Evolutionary conservation across 2,888 invertebrate species (phyloP), one percentile per base, ranked within the genome.

Genomic region (Dicranocentrus wangi): DNA sequence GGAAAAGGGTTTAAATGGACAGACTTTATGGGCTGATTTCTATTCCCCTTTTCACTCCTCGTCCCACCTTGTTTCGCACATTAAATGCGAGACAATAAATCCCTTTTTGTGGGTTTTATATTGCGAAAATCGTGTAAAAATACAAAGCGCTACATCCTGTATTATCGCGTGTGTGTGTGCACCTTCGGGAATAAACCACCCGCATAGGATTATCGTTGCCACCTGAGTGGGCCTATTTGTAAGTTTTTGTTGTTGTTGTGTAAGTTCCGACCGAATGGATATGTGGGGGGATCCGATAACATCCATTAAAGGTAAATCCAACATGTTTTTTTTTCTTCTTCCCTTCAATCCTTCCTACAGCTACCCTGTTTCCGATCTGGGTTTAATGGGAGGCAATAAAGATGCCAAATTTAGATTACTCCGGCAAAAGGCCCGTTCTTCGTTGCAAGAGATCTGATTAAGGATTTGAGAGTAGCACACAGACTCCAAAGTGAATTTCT

Each of bases 11-110:
- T n/a, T n/a, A n/a, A n/a, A n/a, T 47, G 51, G 23, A 8, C n/a
- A 51, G 17, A 28, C 39, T 68, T 68, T 68, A 68, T 51, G 68
- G 23, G 51, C 68, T 51, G 51, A 68, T 68, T 68, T 27, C 43
- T 47, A 68, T 51, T 51, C 68, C 68, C 27, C 47, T 25, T 68
- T 51, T 51, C 15, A 65, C 65, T 65, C 42, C n/a, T 65, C n/a
- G n/a, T 43, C 42, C 21, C 19, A 5, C 10, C 10, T 68, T 27
- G 17, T 51, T 51, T 28, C 21, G 17, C 17, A 21, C 68, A 68
- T 27, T 51, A 23, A 68, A 47, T 68, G 51, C 23, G 17, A n/a
- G 17, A 1, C 51, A 68, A 51, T 68, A 51, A 68, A 68, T 51
- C 47, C 47, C 39, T 39, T 47, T 47, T 8, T 47, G 47, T 47